Base-by-base conservation (phyloP, 2,888 invertebrate genomes). In the Xanthia icteritia region DNA sequence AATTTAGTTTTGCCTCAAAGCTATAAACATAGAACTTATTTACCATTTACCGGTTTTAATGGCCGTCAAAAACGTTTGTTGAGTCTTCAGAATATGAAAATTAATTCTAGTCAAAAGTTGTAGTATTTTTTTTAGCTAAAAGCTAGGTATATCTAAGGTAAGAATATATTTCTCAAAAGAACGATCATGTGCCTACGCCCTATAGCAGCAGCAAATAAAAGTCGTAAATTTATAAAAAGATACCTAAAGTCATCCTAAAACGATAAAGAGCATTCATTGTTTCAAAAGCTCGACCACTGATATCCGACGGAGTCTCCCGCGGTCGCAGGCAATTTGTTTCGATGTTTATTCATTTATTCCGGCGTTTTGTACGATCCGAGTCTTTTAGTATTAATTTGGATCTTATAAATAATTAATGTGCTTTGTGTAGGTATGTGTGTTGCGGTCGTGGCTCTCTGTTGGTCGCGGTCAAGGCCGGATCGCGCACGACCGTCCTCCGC, bases 311-410 rank as follows among this genome's bases (percentile, higher is more conserved):
- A 79, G 83, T 74, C 81, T 81, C 84, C 83, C 81, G 82, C 86
- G 79, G 90, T 91, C 92, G 90, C 90, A 86, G 90, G 90, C 94
- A 92, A 94, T 94, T 94, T 93, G 94, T 94, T 93, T 89, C 92
- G 86, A 94, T 94, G 94, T 94, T 92, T 95, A 95, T 95, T 95
- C 94, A 94, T 95, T 93, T 95, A 95, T 95, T 93, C 95, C 91
- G 90, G 91, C 91, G 90, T 93, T 93, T 93, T 93, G 93, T 94
- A 91, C 91, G 91, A 91, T 91, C 91, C 90, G 89, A 87, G 89
- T 91, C 91, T 92, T 94, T 94, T 93, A 93, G 94, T 94, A 94
- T 94, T 95, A 95, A 95, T 95, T 96, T 95, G 92, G 93, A 92
- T 90, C 93, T 94, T 94, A 95, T 95, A 94, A 95, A 95, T 95